Evolutionary conservation across 2,113 vertebrate genomes (phyloP).

Genomic region (Caranx melampygus): DNA sequence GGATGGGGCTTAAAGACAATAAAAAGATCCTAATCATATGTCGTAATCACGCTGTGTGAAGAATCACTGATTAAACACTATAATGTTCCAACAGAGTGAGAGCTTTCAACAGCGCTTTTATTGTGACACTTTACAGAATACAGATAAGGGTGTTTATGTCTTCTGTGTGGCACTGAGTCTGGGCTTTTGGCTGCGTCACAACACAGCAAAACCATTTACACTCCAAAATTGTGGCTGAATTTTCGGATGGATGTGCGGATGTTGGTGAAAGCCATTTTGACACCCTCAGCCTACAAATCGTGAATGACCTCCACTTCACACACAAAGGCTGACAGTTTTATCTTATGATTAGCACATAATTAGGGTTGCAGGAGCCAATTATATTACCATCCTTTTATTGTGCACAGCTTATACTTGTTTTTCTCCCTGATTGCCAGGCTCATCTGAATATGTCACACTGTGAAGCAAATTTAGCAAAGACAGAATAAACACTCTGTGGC

Average conservation of each 20-base stretch:
- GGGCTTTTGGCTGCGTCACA: constrained; percentile 27
- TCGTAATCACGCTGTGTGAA: constrained; percentile 58
- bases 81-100: constrained; percentile 34
- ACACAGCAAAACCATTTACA: constrained; percentile 9
- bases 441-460: neutral
- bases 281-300: constrained; percentile 16
- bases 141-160: constrained; percentile 43
- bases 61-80: constrained; percentile 60
- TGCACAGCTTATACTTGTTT: constrained; percentile 2
- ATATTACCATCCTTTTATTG: neutral
- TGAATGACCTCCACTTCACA: constrained; percentile 4
- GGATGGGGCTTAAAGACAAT: constrained; percentile 53
- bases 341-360: constrained; percentile 8
- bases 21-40: constrained; percentile 67
- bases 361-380: neutral
- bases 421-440: neutral
- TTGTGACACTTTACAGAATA: constrained; percentile 38
- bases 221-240: constrained; percentile 25
- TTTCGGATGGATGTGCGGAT: constrained; percentile 3
- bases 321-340: constrained; percentile 1
- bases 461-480: neutral
- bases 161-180: constrained; percentile 20
- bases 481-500: neutral
- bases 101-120: constrained; percentile 35
- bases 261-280: constrained; percentile 16